Evolutionary conservation across 2,113 vertebrate species (phyloP).

Genomic region (Nycticorax nycticorax): DNA sequence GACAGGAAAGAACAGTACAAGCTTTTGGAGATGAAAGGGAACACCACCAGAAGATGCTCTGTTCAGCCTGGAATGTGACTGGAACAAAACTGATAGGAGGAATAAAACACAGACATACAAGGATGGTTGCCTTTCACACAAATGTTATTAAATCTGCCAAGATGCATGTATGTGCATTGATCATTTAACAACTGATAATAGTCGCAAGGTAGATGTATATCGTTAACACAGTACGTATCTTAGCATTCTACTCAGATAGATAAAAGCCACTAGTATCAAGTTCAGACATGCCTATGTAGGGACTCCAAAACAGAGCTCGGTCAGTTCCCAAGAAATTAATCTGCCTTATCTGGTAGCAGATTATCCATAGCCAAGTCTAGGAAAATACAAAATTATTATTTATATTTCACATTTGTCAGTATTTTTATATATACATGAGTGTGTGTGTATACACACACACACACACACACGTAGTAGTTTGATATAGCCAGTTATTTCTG

Average conservation of each 20-base stretch:
- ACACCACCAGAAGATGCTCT: neutral
- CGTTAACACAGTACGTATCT: neutral
- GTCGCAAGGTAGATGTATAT: neutral
- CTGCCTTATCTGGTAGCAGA: neutral
- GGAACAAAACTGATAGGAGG: neutral
- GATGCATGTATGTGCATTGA: neutral
- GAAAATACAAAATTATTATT: neutral
- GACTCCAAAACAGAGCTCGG: neutral
- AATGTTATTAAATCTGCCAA: neutral
- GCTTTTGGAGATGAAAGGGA: neutral
- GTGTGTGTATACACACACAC: accelerated
- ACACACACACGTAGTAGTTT: neutral
- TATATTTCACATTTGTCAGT: neutral
- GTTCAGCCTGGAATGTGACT: neutral
- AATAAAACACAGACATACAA: neutral
- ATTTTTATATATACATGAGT: neutral
- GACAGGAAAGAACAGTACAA: neutral
- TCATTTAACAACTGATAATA: neutral
- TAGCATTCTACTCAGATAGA: neutral
- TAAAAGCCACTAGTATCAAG: neutral
- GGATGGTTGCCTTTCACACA: neutral
- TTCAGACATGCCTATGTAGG: neutral
- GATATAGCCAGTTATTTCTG: neutral
- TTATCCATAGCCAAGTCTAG: neutral
- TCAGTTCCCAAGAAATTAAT: neutral